These are phyloP conservation scores for Charanyca ferruginea DNA, from an alignment of 2,888 invertebrate species.

Conservation along the genomic window DNA sequence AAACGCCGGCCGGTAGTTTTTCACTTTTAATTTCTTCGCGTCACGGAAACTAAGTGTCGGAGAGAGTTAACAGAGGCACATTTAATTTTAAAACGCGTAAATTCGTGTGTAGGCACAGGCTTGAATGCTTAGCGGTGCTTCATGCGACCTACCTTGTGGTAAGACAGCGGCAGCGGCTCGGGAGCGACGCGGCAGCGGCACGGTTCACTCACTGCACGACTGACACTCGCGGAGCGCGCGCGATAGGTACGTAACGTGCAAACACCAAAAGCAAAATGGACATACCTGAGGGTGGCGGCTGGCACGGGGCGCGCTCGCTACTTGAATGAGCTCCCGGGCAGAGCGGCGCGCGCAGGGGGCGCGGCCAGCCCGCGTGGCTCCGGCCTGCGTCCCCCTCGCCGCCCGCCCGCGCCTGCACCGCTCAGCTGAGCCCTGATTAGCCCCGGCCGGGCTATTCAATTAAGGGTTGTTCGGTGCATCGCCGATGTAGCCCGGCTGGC, in stretches of 20 bases:
- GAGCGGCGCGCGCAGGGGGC: slow-evolving; percentile 92
- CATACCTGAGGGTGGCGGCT: slow-evolving; percentile 90
- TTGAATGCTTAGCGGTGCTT: slow-evolving; percentile 73
- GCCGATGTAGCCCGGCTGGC: slow-evolving; percentile 75
- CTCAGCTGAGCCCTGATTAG: slow-evolving; percentile 90
- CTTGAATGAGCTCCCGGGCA: slow-evolving; percentile 90
- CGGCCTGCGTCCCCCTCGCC: slow-evolving; percentile 76
- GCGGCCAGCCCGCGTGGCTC: slow-evolving; percentile 92
- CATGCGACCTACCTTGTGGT: slow-evolving; percentile 84
- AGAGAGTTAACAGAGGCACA: slow-evolving; percentile 69
- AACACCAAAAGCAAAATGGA: slow-evolving; percentile 90
- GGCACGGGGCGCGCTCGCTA: slow-evolving; percentile 89
- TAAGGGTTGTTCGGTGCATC: slow-evolving; percentile 89
- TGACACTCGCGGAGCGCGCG: slow-evolving; percentile 87
- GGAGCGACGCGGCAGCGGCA: slow-evolving; percentile 66
- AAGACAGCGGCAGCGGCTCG: slow-evolving; percentile 54
- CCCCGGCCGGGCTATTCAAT: slow-evolving; percentile 90
- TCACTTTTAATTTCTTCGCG: slow-evolving; percentile 63
- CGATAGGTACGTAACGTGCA: slow-evolving; percentile 84
- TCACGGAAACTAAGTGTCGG: slow-evolving; percentile 63
- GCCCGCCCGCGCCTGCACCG: slow-evolving; percentile 80
- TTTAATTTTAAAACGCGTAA: slow-evolving; percentile 62
- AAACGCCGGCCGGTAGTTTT: slow-evolving; percentile 31
- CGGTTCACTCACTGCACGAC: slow-evolving; percentile 85
- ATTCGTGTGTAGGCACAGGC: slow-evolving; percentile 65